A percentile compares a stretch with the other conserved stretches of the same genome.
Conservation (phyloP, 1,140 invertebrate genomes). For the Bombus confusus region DNA sequence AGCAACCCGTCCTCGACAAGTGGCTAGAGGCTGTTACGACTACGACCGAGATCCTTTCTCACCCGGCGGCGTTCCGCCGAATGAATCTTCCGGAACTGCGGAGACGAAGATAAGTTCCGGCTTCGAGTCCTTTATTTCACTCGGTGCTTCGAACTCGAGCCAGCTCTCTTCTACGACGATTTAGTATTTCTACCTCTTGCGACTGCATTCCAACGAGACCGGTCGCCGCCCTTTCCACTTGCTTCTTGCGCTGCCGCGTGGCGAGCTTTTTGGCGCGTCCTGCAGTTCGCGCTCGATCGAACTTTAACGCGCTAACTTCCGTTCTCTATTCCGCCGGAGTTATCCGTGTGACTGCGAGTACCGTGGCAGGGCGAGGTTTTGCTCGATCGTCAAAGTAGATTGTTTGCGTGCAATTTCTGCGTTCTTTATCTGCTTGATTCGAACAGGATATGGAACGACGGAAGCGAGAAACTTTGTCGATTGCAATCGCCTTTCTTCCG, state of each 20-base stretch:
- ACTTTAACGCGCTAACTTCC: slow-evolving; percentile 6
- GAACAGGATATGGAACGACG: not conserved
- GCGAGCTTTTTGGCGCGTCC: not conserved
- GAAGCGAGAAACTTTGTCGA: not conserved
- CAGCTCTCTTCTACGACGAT: not conserved
- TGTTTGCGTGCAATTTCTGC: not conserved
- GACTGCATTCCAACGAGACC: not conserved
- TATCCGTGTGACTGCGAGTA: not conserved
- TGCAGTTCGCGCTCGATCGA: not conserved
- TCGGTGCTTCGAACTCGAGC: not conserved
- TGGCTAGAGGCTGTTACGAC: slow-evolving; percentile 3
- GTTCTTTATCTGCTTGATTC: not conserved
- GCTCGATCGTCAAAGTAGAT: not conserved
- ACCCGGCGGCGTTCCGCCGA: not conserved
- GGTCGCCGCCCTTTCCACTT: not conserved
- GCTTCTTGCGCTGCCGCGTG: not conserved
- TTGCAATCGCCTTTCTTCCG: not conserved
- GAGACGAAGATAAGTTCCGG: slow-evolving; percentile 34
- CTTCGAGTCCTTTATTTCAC: slow-evolving; percentile 33
- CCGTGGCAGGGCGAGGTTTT: not conserved
- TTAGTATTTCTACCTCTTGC: slow-evolving; percentile 11
- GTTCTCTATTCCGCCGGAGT: not conserved
- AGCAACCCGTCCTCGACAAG: slow-evolving; percentile 1
- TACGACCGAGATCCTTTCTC: slow-evolving; percentile 17
- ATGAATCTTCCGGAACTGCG: slow-evolving; percentile 32